Evolutionary conservation across 2,888 invertebrate species (phyloP).

Genomic region (Leptopilina myrica): DNA sequence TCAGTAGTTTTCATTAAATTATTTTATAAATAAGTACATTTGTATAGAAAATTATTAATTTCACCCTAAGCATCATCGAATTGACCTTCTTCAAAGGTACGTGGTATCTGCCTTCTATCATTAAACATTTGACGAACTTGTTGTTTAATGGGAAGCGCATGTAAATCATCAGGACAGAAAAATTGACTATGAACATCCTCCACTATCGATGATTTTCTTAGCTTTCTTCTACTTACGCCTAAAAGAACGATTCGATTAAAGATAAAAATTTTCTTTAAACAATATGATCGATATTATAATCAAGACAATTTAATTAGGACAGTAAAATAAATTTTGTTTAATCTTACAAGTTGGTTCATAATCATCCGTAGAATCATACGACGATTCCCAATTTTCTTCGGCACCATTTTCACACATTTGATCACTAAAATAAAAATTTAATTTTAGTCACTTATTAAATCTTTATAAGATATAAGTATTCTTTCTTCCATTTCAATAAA

Average conservation of each 20-base stretch:
- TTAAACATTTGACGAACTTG: conserved; percentile 48
- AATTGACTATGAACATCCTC: not conserved
- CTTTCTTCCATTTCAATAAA: not conserved
- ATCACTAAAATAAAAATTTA: conserved; percentile 6
- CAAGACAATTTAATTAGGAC: too few relatives aligned
- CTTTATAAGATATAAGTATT: too few relatives aligned
- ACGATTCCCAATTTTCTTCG: conserved; percentile 64
- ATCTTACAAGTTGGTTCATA: conserved; percentile 62
- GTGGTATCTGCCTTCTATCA: conserved; percentile 41
- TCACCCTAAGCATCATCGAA: conserved; percentile 60
- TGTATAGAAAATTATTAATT: not conserved
- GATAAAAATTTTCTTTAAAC: not conserved
- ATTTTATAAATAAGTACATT: not conserved
- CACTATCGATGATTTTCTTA: conserved; percentile 18
- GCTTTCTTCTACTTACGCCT: not conserved
- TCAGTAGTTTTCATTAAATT: not conserved
- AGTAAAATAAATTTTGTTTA: not conserved
- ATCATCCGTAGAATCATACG: conserved; percentile 63
- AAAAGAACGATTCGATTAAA: not conserved
- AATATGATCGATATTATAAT: too few relatives aligned
- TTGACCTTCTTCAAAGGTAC: conserved; percentile 58
- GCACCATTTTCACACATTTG: not conserved
- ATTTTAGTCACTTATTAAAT: too few relatives aligned
- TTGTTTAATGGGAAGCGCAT: conserved; percentile 45
- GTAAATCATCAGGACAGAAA: conserved; percentile 61